Evolutionary conservation across 2,797 vertebrate genomes (phyloP), one percentile per base, ranked within the genome.

Genomic region (Iguana delicatissima): DNA sequence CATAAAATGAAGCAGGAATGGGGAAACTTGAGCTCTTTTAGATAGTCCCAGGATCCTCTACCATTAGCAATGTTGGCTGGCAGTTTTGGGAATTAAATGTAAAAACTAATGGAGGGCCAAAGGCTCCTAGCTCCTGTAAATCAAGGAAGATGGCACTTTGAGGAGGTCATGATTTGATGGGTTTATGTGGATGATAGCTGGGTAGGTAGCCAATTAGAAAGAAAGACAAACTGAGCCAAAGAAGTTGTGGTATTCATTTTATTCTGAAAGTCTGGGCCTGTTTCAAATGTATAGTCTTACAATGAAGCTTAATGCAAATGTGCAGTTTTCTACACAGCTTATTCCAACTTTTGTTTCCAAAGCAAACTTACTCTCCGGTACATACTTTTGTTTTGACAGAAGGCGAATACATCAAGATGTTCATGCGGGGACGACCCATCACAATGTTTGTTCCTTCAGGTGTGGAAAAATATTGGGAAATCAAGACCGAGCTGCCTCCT

Each of bases 401-500:
- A 97, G 99, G 99, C 90, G 99, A 99, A 89, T 98, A 98, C 94
- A 98, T 99, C 93, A 99, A 99, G 98, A 99, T 99, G 99, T 99
- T 99, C 97, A 99, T 99, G 99, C 97, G 99, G 29, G 99, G 99
- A 85, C 98, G 99, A 88, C 99, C 99, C 22, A 99, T 99, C 97
- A 99, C 99, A 91, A 99, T 99, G 99, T 99, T 99, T 96, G 98
- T 99, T 97, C 99, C 99, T 80, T 99, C 99, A 73, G 98, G 99
- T 46, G 97, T 99, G 92, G 98, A 98, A 90, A 99, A 98, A 97
- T 99, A 99, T 80, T 98, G 98, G 0, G 99, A 99, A 18, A 98
- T 99, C 89, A 98, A 98, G 85, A 98, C 98, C 55, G 99, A 99
- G 79, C 98, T 99, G 95, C 98, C 99, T 64, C 87, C 99, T 50